phyloP scores from a whole-genome alignment of 2,888 invertebrate genomes.

The Cistogaster globosa region DNA sequence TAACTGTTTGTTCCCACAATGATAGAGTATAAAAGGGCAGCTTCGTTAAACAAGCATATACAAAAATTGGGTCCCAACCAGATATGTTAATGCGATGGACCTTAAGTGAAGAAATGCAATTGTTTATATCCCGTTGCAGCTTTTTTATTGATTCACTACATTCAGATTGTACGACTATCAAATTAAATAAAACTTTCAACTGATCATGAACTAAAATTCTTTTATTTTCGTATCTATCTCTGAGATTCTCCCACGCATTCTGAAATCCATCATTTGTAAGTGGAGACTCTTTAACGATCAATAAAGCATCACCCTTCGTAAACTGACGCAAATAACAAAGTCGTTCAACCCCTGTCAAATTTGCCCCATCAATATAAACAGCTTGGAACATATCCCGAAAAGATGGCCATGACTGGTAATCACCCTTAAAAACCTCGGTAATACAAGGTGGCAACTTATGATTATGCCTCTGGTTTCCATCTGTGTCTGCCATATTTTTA shows the following conservation, averaged over 20 bases:
- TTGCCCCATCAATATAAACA: background rate
- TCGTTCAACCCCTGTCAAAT: background rate
- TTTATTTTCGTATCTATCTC: constrained; percentile 28
- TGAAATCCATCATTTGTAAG: constrained; percentile 27
- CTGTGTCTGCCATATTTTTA: background rate
- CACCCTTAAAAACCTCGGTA: background rate
- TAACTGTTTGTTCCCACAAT: background rate
- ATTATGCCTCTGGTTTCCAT: background rate
- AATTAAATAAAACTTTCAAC: constrained; percentile 41
- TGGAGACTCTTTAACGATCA: constrained; percentile 9
- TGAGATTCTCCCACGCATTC: constrained; percentile 14
- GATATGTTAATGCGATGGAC: constrained; percentile 37
- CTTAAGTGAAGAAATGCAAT: constrained; percentile 42
- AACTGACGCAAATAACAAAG: constrained; percentile 5
- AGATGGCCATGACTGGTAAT: background rate
- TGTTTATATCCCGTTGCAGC: constrained; percentile 49
- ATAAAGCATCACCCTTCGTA: background rate
- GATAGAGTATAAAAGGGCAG: background rate
- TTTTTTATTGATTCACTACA: constrained; percentile 25
- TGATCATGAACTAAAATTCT: constrained; percentile 35
- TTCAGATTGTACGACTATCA: constrained; percentile 28
- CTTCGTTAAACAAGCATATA: constrained; percentile 17
- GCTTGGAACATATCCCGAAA: background rate
- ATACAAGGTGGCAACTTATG: constrained; percentile 6
- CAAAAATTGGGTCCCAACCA: constrained; percentile 35